Evolutionary conservation across 1,140 invertebrate genomes (phyloP).

Genomic region (Formica exsecta): DNA sequence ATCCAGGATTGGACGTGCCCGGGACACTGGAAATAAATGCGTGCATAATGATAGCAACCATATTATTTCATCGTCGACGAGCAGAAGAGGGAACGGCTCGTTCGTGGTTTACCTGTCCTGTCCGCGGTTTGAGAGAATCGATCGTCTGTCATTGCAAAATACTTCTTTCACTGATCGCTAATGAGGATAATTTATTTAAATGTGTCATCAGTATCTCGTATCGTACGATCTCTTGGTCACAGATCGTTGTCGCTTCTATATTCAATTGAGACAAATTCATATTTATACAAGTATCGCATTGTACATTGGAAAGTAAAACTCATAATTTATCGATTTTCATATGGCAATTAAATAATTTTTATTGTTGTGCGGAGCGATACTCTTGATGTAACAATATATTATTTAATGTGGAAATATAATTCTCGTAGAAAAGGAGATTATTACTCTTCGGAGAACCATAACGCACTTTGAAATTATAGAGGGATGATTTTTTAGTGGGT

Average conservation of each 20-base stretch:
- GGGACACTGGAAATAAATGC: conserved; percentile 84
- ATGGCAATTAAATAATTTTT: not conserved
- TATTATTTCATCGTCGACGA: conserved; percentile 75
- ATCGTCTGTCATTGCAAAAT: conserved; percentile 27
- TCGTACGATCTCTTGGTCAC: not conserved
- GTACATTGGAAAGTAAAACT: not conserved
- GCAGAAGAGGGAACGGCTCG: conserved; percentile 56
- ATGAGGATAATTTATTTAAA: not conserved
- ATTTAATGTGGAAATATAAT: conserved; percentile 6
- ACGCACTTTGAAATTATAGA: not conserved
- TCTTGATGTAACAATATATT: not conserved
- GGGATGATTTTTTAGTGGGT: too few relatives aligned
- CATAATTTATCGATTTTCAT: not conserved
- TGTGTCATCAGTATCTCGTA: not conserved
- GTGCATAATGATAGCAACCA: conserved; percentile 79
- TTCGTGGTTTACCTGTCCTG: conserved; percentile 72
- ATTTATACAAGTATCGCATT: not conserved
- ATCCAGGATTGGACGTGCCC: conserved; percentile 82
- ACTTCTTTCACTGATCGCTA: not conserved
- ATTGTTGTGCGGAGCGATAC: not conserved
- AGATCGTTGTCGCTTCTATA: not conserved
- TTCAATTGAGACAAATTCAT: not conserved
- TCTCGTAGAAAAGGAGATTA: not conserved
- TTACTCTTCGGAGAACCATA: not conserved
- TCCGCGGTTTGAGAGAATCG: conserved; percentile 23